Conservation (phyloP, 2,113 vertebrate genomes). For the Ginglymostoma cirratum region DNA sequence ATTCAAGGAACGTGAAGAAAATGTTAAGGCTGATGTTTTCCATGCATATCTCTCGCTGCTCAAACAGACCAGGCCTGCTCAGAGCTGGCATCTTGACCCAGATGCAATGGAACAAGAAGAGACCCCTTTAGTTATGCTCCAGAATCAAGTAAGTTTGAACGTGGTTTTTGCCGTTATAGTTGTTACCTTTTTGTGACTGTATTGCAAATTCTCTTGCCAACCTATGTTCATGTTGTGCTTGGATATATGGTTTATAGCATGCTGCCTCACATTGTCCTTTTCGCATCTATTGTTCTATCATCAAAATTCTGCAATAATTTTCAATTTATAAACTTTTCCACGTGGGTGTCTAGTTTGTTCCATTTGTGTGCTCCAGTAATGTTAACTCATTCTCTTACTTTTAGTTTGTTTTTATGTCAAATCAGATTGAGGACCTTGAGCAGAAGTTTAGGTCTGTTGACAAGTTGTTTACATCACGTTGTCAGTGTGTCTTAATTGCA, state of each 20-base stretch:
- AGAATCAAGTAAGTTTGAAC: slow-evolving; percentile 77
- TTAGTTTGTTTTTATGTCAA: background rate
- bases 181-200: background rate
- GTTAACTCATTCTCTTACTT: background rate
- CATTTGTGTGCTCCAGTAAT: background rate
- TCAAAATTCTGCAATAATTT: background rate
- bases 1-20: slow-evolving; percentile 97
- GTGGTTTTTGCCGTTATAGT: too few relatives aligned
- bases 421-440: background rate
- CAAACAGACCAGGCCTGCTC: slow-evolving; percentile 93
- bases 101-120: slow-evolving; percentile 98
- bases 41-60: slow-evolving; percentile 94
- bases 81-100: slow-evolving; percentile 94
- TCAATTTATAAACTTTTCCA: background rate
- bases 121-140: slow-evolving; percentile 93
- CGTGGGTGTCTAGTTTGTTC: background rate
- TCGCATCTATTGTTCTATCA: background rate
- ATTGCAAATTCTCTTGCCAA: background rate
- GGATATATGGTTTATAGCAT: background rate
- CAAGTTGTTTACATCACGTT: too few relatives aligned
- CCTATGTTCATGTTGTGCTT: background rate
- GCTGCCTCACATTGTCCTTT: background rate
- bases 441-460: background rate
- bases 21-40: slow-evolving; percentile 97
- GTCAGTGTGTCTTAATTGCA: background rate